Evolutionary conservation across 2,888 invertebrate species (phyloP).

Genomic region (Eilema griseolum): DNA sequence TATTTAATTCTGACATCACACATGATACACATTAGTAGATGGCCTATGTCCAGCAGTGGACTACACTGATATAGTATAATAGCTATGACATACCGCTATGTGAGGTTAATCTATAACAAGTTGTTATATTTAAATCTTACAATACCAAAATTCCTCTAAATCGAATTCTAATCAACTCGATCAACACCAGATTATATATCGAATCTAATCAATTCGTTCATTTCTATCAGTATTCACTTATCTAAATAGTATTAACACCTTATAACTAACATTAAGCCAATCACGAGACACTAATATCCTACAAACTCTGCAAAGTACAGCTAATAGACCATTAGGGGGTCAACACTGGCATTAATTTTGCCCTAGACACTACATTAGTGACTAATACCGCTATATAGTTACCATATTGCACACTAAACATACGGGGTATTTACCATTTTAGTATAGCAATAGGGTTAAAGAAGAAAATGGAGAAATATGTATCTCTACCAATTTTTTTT

Average conservation of each 20-base stretch:
- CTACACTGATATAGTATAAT: no score
- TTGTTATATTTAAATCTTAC: not conserved
- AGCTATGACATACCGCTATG: not conserved
- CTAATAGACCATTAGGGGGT: slow-evolving; percentile 42
- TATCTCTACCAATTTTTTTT: no score
- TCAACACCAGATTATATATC: not conserved
- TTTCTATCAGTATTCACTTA: slow-evolving; percentile 15
- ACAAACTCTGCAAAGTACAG: slow-evolving; percentile 34
- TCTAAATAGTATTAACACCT: slow-evolving; percentile 16
- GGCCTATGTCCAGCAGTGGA: no score
- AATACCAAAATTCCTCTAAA: not conserved
- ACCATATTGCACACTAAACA: not conserved
- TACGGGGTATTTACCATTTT: not conserved
- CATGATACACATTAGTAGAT: no score
- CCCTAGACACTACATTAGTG: slow-evolving; percentile 26
- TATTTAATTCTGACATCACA: not conserved
- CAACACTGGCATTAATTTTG: slow-evolving; percentile 39
- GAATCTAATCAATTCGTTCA: slow-evolving; percentile 1
- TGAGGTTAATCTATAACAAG: not conserved
- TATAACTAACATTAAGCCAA: slow-evolving; percentile 18
- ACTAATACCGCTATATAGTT: slow-evolving; percentile 16
- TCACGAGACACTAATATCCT: slow-evolving; percentile 24
- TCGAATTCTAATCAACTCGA: not conserved
- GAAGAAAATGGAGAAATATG: no score
- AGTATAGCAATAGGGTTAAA: not conserved